Conservation (phyloP, 1,140 invertebrate genomes). For the Solen grandis region DNA sequence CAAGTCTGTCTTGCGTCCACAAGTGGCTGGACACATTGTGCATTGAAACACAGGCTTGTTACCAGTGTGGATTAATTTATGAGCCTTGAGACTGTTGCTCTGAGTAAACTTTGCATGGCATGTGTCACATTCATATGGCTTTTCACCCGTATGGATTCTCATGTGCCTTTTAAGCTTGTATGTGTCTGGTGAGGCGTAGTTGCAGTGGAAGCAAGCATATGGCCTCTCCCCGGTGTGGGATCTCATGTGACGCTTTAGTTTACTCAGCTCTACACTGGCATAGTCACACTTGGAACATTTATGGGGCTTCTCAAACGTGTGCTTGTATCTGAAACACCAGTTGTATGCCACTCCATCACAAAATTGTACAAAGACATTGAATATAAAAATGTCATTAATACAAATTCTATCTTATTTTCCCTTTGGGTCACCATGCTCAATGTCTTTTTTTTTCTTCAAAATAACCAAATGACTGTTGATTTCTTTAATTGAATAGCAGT, state of each 20-base stretch:
- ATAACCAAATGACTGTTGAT: too few relatives aligned
- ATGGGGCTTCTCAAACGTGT: conserved; percentile 97
- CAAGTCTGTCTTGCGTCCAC: conserved; percentile 97
- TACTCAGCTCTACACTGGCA: conserved; percentile 95
- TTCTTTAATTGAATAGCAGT: too few relatives aligned
- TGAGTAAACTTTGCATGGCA: conserved; percentile 93
- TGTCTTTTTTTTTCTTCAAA: too few relatives aligned
- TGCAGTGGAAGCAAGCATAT: conserved; percentile 93
- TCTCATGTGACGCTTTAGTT: conserved; percentile 94
- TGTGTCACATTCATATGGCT: conserved; percentile 94
- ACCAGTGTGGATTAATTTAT: conserved; percentile 96
- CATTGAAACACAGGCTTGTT: conserved; percentile 98
- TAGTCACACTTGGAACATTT: conserved; percentile 97
- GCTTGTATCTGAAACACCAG: conserved; percentile 81
- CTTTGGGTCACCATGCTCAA: too few relatives aligned
- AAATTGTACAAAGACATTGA: too few relatives aligned
- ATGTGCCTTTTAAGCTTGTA: conserved; percentile 97
- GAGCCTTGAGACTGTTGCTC: conserved; percentile 91
- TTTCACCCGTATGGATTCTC: conserved; percentile 95
- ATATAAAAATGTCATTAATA: too few relatives aligned
- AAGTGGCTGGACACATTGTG: conserved; percentile 96
- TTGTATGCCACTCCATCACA: neutral
- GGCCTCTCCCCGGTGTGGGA: conserved; percentile 87
- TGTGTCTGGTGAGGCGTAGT: conserved; percentile 98
- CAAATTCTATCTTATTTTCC: too few relatives aligned